Base-by-base conservation (phyloP, 2,888 invertebrate genomes). In the Xiphydria camelus region DNA sequence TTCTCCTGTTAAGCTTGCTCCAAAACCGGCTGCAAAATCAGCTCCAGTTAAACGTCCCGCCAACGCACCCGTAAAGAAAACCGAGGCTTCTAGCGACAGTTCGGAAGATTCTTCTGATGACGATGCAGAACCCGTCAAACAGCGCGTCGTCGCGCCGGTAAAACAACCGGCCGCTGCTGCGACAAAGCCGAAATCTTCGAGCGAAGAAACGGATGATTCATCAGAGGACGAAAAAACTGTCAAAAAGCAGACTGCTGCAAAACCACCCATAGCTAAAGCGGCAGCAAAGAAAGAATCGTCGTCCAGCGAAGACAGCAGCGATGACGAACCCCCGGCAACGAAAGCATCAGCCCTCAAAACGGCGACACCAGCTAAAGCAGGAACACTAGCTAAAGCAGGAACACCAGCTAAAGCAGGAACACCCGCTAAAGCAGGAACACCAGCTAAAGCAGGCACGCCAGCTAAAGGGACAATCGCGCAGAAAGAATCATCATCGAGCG, bases 191-290 rank as follows among this genome's bases (percentile, higher is more conserved):
- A 53, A 61, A 49, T 57, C 64, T 5, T 64, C 63, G 3, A 63
- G 57, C 12, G 60, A 61, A 4, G 61, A 66, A 53, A 66, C 73
- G 18, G 74, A 73, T n/a, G 70, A 69, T 34, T 70, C 70, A 25
- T 68, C 70, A 4, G 78, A 79, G 49, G 75, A 78, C 20, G 68
- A 73, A 21, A 10, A 32, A 45, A 10, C 7, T 2, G 9, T 14
- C 6, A 18, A 14, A 6, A 3, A n/a, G 5, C 18, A 3, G n/a
- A 33, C 6, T 2, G 39, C 43, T 6, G 45, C 48, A 45, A 31
- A 58, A 36, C 37, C 57, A 48, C 53, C 39, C 49, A 53, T 40
- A 56, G 66, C 21, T 64, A 68, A 26, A 63, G 61, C 43, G 40
- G 23, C 23, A 12, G 38, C 25, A 34, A 12, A 42, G 34, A 14